A percentile compares a stretch with the other conserved stretches of the same genome.
These are phyloP conservation scores for Argyra leucocephala DNA, from an alignment of 2,888 invertebrate genomes.

Conservation along the genomic window DNA sequence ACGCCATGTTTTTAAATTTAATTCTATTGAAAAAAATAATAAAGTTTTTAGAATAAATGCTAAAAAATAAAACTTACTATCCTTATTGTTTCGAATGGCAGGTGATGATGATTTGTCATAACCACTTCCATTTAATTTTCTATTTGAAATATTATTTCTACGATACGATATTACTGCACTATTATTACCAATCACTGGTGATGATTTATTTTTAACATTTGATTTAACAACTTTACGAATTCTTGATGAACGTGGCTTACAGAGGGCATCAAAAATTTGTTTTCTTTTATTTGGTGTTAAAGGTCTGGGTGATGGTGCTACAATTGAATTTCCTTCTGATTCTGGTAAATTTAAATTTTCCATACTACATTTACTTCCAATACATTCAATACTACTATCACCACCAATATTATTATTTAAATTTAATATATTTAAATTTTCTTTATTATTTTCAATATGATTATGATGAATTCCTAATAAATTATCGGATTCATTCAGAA, in stretches of 20 bases:
- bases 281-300: not conserved
- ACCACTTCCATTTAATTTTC: constrained; percentile 4
- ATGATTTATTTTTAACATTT: constrained; percentile 6
- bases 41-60: not conserved
- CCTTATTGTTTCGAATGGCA: not conserved
- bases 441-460: constrained; percentile 7
- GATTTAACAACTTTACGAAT: not conserved
- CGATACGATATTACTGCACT: not conserved
- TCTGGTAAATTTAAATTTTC: constrained; percentile 13
- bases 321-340: not conserved
- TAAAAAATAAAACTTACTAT: not conserved
- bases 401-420: not conserved
- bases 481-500: constrained; percentile 23
- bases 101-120: not conserved
- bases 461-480: not conserved
- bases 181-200: constrained; percentile 8
- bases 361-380: constrained; percentile 21
- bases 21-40: constrained; percentile 12
- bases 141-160: constrained; percentile 10
- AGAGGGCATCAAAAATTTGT: not conserved
- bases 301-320: constrained; percentile 12
- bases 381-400: constrained; percentile 19
- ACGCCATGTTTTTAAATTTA: constrained; percentile 23
- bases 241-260: not conserved
- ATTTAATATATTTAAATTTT: constrained; percentile 5